Evolutionary conservation across 2,797 vertebrate genomes (phyloP), one percentile per base, ranked within the genome.

Genomic region (Lophotriccus pileatus): DNA sequence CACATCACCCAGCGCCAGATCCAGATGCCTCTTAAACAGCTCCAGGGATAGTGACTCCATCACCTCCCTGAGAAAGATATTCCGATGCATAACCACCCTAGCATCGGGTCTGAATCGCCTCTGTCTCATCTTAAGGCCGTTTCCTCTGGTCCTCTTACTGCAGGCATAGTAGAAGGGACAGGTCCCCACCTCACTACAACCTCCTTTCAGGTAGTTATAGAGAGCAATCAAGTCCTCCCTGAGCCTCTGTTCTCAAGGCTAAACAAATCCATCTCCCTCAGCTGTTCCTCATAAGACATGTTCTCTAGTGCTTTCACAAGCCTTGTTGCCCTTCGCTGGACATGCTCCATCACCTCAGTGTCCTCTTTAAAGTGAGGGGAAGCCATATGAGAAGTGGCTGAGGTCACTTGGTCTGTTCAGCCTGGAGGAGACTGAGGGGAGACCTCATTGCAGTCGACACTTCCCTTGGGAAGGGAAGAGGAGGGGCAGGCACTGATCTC

Each of bases 211-310:
- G 22, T 20, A 27, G 23, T 28, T 62, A 27, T 16, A 46, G 32
- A 34, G 43, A 55, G 12, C 0, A 0, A 34, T 32, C 16, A 41
- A 23, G 30, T 60, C 3, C 2, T 8, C 6, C 36, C 16, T 10
- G 21, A n/a, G 32, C 36, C 22, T 43, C 32, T 68, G 27, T 60
- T 55, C 22, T 47, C 1, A 2, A 55, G 19, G 28, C 22, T 41
- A 62, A 88, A 49, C 55, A 43, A 55, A 49, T 32, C 12, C 25
- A 32, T 15, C 4, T 49, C 41, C 12, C 10, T 64, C 37, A 75
- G 62, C 47, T 23, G 17, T 55, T 82, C 36, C 41, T 75, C 36
- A 17, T 20, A 28, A 55, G 22, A 23, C 19, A 20, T 20, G 55
- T 43, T 75, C 28, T 67, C 32, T 47, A 12, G 30, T 36, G 34